Base-by-base conservation (phyloP, 2,113 vertebrate genomes). In the Atrichornis clamosus region DNA sequence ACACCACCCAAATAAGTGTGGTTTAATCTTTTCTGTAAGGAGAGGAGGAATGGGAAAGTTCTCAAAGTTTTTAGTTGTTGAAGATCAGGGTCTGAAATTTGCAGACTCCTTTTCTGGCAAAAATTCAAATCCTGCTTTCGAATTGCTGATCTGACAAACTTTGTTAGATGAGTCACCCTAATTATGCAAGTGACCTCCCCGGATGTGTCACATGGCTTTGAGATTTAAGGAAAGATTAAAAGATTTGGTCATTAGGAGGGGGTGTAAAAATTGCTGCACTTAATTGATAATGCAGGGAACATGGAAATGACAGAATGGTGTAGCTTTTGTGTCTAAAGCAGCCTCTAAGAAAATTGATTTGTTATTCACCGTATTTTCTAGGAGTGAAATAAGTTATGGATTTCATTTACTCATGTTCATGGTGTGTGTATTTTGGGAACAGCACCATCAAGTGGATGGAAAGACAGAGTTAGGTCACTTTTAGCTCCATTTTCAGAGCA, bases 191-290 rank as follows among this genome's bases (percentile, higher is more conserved):
- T 79, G 89, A 92, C 78, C 77, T 89, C 87, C 70, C 33, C 39
- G 60, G 26, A 30, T n/a, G 33, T 70, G 81, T 86, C 83, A 80
- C 92, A 37, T 62, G 74, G 92, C 59, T 83, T 4, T 46, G 82
- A 4, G 17, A 76, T 91, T 75, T 95, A 56, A 75, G 65, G 68
- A 53, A 76, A 94, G 93, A 94, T 82, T 91, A 85, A 60, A 85
- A 90, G 50, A 80, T 84, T 68, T 87, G 53, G n/a, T 73, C 72
- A 58, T 90, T 53, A 46, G 44, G 56, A 78, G 17, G 63, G 33
- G 17, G 46, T 30, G 47, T 74, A 91, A 70, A 87, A 89, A 37
- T 35, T 35, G 13, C 65, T 89, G 62, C 14, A 16, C 58, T 75
- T 69, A 85, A 62, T 18, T 87, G 58, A 53, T 82, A 93, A 64